A percentile compares a stretch with the other conserved stretches of the same genome.
These are phyloP conservation scores for Ageneiosus marmoratus DNA, from an alignment of 2,113 vertebrate genomes.

Conservation along the genomic window DNA sequence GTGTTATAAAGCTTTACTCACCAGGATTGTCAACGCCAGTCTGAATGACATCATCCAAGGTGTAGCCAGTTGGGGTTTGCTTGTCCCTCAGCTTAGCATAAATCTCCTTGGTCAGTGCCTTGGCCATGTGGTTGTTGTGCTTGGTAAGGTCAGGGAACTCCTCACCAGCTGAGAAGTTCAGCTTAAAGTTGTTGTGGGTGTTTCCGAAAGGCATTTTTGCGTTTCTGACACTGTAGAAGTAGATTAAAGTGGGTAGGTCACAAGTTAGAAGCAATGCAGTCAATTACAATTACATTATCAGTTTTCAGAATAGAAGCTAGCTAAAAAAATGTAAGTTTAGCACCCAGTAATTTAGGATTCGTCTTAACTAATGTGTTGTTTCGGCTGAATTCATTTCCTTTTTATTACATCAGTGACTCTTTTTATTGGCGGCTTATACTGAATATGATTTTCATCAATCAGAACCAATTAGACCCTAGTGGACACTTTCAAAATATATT, in stretches of 20 bases:
- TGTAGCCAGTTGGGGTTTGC: slow-evolving; percentile 88
- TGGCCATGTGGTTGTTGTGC: slow-evolving; percentile 97
- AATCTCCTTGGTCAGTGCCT: slow-evolving; percentile 78
- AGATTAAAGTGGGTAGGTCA: background rate
- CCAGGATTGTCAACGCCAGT: slow-evolving; percentile 93
- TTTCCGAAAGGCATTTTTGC: slow-evolving; percentile 87
- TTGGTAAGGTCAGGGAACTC: slow-evolving; percentile 84
- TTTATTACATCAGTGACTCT: background rate
- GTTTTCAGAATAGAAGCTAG: too few species aligned
- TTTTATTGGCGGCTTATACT: too few species aligned
- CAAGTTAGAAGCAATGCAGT: background rate
- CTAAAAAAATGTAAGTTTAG: too few species aligned
- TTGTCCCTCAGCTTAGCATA: slow-evolving; percentile 87
- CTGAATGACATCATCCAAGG: slow-evolving; percentile 88
- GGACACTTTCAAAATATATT: background rate
- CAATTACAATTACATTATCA: background rate
- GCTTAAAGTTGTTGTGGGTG: slow-evolving; percentile 93
- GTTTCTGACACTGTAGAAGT: slow-evolving; percentile 63
- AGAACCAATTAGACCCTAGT: background rate
- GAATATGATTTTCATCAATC: background rate
- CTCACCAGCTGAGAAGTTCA: slow-evolving; percentile 83
- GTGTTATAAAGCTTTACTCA: slow-evolving; percentile 53
- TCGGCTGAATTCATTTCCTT: background rate
- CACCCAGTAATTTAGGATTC: background rate
- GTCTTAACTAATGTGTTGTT: background rate